Conservation (phyloP, 2,113 vertebrate genomes). For the Chaetops frenatus region DNA sequence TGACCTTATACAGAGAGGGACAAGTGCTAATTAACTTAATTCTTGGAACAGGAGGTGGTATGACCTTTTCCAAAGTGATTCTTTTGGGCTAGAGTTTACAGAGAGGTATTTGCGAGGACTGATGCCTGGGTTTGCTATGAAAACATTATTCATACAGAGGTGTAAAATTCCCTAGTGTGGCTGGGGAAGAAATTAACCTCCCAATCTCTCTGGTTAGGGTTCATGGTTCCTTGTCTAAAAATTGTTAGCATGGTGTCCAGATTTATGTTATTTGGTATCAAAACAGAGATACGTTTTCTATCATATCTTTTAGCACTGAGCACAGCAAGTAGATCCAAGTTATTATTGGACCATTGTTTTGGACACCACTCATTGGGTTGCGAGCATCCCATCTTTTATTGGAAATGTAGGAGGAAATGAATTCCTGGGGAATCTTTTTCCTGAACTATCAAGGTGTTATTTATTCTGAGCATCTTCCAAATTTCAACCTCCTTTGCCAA, state of each 20-base stretch:
- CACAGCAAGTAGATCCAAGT: background rate
- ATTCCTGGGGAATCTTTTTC: background rate
- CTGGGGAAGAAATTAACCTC: background rate
- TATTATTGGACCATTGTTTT: background rate
- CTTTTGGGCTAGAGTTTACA: slow-evolving; percentile 11
- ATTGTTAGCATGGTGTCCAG: background rate
- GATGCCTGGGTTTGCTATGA: background rate
- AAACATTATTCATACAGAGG: background rate
- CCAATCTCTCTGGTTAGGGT: background rate
- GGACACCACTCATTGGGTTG: background rate
- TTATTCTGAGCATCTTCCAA: background rate
- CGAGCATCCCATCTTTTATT: background rate
- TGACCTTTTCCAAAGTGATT: slow-evolving; percentile 40
- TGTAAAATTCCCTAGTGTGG: background rate
- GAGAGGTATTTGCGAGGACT: background rate
- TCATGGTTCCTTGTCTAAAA: background rate
- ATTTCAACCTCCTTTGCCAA: background rate
- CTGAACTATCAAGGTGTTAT: background rate
- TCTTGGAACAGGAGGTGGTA: slow-evolving; percentile 26
- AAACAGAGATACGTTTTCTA: background rate
- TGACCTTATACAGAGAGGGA: slow-evolving; percentile 3
- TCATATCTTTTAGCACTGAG: background rate
- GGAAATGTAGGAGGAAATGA: background rate
- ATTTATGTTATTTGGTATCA: background rate
- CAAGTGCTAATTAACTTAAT: slow-evolving; percentile 49